Evolutionary conservation across 2,797 vertebrate species (phyloP), one percentile per base, ranked within the genome.

Genomic region (Valencia hispanica): DNA sequence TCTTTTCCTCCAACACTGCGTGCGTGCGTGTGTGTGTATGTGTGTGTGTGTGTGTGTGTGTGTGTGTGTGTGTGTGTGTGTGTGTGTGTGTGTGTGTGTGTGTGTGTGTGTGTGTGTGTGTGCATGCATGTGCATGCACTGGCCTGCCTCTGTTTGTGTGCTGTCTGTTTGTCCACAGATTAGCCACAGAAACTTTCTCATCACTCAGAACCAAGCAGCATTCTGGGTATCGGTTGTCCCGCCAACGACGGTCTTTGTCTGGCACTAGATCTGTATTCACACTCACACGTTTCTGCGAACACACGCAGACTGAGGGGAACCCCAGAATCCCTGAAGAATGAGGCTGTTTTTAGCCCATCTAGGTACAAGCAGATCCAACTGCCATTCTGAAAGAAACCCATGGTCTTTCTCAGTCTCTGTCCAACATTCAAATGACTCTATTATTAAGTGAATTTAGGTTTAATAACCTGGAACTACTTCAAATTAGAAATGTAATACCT

Each of bases 161-260:
- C 82, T 74, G 57, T 89, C 90, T 94, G 92, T 95, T 94, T 95
- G 93, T 94, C 89, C 82, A 84, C 91, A 94, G 94, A 95, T 95
- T 95, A 95, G 92, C 91, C 87, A 94, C 92, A 93, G 94, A 92
- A 94, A 93, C 94, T 89, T 93, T 94, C 93, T 94, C 92, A 94
- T 91, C 91, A 90, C 94, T 92, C 87, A 76, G 88, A 81, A 89
- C 79, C 89, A 82, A 89, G 89, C 88, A 90, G 93, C 91, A 94
- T 95, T 94, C 90, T 94, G 94, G 93, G 92, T 93, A 93, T 89
- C 1, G 90, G 94, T 95, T 94, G 93, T 94, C 93, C 92, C 83
- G 93, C 92, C 92, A 94, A 94, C 93, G 85, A 30, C 76, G 81
- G 92, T 78, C 92, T 96, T 96, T 96, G 94, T 95, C 90, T 93